Evolutionary conservation across 2,113 vertebrate genomes (phyloP), one percentile per base, ranked within the genome.

Genomic region (Seriola rivoliana): DNA sequence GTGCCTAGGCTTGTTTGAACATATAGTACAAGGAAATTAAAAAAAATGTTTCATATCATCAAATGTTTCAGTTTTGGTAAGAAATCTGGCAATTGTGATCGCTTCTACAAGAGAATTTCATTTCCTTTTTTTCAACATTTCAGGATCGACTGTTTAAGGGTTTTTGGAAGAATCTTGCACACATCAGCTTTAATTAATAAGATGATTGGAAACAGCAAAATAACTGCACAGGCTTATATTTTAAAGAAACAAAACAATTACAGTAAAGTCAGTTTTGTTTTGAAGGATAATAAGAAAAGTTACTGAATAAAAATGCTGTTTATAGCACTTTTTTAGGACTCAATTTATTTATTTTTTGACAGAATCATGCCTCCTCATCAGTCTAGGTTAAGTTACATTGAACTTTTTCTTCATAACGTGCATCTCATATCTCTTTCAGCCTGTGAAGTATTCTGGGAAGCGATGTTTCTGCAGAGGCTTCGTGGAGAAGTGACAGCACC

Each of bases 371-470:
- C 75, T 89, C 78, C 64, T 85, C 66, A 84, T 90, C 81, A 85
- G 58, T 58, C 55, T 48, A 72, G 88, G 74, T 87, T 87, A 81
- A 76, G 68, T 86, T 83, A 81, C 34, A 81, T 72, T 91, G 75
- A 90, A 91, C 67, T 55, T 44, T 65, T 71, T 29, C 44, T 72
- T 83, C 71, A 72, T 71, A 75, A 89, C 75, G 67, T 48, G 69
- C 80, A 75, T 73, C 52, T 72, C 62, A 77, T 44, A 71, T 67
- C 50, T 52, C 52, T 32, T 52, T 76, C 75, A 48, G 59, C 63
- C 76, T 91, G 67, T 86, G 80, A 84, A 81, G 78, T 89, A 90
- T 91, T 90, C 86, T 88, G 83, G 82, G 89, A 89, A 84, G 75
- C 71, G 46, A 16, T 70, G 66, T 75, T 80, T 82, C 71, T 75